phyloP scores from a whole-genome alignment of 2,888 invertebrate genomes.

The Eupithecia inturbata region DNA sequence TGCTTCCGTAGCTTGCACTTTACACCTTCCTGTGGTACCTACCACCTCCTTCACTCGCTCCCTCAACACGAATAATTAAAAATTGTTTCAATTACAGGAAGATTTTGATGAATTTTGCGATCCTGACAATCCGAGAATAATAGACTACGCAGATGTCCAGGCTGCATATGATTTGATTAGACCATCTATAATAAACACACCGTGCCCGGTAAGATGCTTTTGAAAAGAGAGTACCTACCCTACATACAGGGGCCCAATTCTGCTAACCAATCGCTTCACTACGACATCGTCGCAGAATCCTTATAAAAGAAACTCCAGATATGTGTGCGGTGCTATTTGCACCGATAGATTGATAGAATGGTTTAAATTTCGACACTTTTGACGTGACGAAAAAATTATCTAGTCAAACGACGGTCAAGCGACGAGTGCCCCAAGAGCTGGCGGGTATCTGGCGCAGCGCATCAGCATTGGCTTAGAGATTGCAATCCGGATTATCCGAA shows the following conservation, averaged over 20 bases:
- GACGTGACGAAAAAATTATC: too few relatives aligned
- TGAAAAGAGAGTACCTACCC: neutral
- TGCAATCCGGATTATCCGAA: too few relatives aligned
- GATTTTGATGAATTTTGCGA: constrained; percentile 75
- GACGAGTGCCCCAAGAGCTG: too few relatives aligned
- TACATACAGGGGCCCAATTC: too few relatives aligned
- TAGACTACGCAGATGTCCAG: constrained; percentile 62
- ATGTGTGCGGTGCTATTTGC: too few relatives aligned
- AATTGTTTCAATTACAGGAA: constrained; percentile 56
- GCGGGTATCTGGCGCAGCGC: too few relatives aligned
- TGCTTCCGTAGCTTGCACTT: neutral
- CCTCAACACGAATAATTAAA: neutral
- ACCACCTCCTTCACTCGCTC: neutral
- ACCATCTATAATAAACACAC: constrained; percentile 56
- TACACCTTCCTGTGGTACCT: neutral
- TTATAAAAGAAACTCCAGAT: too few relatives aligned
- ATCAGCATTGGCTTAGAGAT: too few relatives aligned
- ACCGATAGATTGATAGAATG: too few relatives aligned
- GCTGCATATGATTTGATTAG: constrained; percentile 57
- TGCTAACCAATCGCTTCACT: neutral
- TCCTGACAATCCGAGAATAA: constrained; percentile 65
- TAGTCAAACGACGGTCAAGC: too few relatives aligned
- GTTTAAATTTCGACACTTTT: too few relatives aligned
- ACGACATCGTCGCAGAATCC: too few relatives aligned
- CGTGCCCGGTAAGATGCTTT: constrained; percentile 59